Evolutionary conservation across 1,140 invertebrate species (phyloP).

Genomic region (Homalodisca vitripennis): DNA sequence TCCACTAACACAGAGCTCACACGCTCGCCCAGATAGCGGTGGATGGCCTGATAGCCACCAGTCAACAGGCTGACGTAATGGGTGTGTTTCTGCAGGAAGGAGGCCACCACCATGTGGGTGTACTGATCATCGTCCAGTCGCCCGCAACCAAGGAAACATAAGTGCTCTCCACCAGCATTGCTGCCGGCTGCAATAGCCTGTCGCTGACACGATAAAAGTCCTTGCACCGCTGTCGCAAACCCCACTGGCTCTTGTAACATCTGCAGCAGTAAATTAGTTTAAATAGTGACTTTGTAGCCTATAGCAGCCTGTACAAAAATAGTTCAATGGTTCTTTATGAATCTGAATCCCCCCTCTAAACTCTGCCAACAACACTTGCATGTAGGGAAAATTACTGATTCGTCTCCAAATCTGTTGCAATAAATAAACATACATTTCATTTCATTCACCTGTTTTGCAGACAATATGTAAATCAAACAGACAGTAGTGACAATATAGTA

Average conservation of each 20-base stretch:
- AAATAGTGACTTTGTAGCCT: background rate
- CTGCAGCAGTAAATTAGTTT: conserved; percentile 42
- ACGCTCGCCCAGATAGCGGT: conserved; percentile 79
- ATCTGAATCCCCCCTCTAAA: no score
- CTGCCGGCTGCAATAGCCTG: conserved; percentile 87
- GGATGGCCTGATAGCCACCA: conserved; percentile 89
- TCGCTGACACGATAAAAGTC: conserved; percentile 83
- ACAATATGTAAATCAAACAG: no score
- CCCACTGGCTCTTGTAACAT: conserved; percentile 95
- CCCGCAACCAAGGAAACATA: conserved; percentile 96
- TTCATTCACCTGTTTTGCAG: no score
- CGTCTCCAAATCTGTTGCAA: no score
- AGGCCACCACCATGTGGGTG: conserved; percentile 97
- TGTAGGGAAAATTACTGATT: no score
- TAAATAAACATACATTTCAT: no score
- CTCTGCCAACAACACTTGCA: no score
- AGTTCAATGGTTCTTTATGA: no score
- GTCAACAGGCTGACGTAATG: conserved; percentile 90
- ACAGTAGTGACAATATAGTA: no score
- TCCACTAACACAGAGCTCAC: conserved; percentile 77
- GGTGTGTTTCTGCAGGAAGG: conserved; percentile 93
- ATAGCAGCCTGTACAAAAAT: no score
- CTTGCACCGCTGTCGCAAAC: conserved; percentile 93
- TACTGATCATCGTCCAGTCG: conserved; percentile 94
- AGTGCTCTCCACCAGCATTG: conserved; percentile 89